Evolutionary conservation across 2,888 invertebrate species (phyloP).

Genomic region (Leptinotarsa rubiginosa): DNA sequence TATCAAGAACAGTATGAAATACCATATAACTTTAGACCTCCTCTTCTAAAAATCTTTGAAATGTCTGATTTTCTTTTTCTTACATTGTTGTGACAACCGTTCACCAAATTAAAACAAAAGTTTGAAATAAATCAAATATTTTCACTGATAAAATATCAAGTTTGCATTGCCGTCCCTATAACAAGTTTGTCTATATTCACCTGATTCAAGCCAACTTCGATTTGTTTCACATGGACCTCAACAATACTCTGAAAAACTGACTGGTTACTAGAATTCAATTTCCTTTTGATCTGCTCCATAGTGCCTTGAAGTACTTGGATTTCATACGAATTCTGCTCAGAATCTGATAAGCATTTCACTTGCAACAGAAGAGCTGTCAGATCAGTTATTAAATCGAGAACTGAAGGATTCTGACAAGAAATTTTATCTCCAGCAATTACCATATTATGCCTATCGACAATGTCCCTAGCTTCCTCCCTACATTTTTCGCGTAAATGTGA

Average conservation of each 20-base stretch:
- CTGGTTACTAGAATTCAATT: conserved; percentile 80
- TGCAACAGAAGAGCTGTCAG: conserved; percentile 91
- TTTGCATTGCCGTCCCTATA: conserved; percentile 33
- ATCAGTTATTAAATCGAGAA: conserved; percentile 85
- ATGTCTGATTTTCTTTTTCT: neutral
- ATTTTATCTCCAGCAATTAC: conserved; percentile 71
- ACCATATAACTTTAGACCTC: too few relatives aligned
- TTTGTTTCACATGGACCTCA: conserved; percentile 91
- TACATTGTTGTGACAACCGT: neutral
- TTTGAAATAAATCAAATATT: conserved; percentile 17
- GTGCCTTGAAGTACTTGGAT: conserved; percentile 89
- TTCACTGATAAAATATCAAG: conserved; percentile 23
- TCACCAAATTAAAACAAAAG: conserved; percentile 8
- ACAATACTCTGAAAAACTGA: conserved; percentile 87
- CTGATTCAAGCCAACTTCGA: conserved; percentile 77
- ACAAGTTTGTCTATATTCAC: conserved; percentile 46
- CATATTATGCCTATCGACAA: conserved; percentile 80
- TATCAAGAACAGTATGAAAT: too few relatives aligned
- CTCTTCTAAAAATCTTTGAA: too few relatives aligned
- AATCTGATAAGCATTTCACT: conserved; percentile 82
- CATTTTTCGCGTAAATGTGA: conserved; percentile 89
- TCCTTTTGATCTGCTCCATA: conserved; percentile 87
- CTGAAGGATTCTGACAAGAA: conserved; percentile 68
- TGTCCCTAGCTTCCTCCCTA: conserved; percentile 83
- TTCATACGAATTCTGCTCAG: conserved; percentile 90